Conservation (phyloP, 2,113 vertebrate genomes). For the Ascaphus truei region DNA sequence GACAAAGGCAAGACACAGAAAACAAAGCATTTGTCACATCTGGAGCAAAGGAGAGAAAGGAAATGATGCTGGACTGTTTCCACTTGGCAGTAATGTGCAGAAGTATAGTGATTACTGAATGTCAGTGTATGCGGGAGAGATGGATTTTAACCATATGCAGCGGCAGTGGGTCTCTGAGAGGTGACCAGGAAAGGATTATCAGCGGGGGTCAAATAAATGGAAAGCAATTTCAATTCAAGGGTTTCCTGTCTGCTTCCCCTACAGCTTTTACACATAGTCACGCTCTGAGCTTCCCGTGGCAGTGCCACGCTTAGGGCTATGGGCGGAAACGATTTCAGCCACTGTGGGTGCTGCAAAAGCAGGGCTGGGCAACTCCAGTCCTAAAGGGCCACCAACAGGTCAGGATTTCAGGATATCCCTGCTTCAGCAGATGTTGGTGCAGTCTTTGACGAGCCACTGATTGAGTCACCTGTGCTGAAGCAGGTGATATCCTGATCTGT, state of each 20-base stretch:
- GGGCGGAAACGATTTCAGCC: no score
- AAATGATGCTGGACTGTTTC: slow-evolving; percentile 2
- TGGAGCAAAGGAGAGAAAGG: slow-evolving; percentile 8
- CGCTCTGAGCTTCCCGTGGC: no score
- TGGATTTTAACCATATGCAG: not conserved
- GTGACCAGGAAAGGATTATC: not conserved
- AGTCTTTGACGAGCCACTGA: no score
- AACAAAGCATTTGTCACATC: slow-evolving; percentile 22
- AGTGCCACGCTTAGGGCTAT: no score
- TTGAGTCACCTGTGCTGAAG: no score
- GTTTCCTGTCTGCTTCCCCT: not conserved
- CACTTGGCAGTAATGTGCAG: not conserved
- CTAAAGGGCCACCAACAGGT: no score
- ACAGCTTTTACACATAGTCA: no score
- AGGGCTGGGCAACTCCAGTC: no score
- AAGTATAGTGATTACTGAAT: slow-evolving; percentile 18
- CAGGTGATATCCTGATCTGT: no score
- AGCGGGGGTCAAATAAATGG: not conserved
- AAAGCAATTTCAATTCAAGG: not conserved
- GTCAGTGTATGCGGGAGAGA: slow-evolving; percentile 5
- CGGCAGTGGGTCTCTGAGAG: not conserved
- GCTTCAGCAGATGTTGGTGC: no score
- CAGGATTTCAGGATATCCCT: no score
- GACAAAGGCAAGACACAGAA: not conserved
- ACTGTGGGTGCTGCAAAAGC: no score